Conservation (phyloP, 2,113 vertebrate species). For the Pseudonaja textilis region DNA sequence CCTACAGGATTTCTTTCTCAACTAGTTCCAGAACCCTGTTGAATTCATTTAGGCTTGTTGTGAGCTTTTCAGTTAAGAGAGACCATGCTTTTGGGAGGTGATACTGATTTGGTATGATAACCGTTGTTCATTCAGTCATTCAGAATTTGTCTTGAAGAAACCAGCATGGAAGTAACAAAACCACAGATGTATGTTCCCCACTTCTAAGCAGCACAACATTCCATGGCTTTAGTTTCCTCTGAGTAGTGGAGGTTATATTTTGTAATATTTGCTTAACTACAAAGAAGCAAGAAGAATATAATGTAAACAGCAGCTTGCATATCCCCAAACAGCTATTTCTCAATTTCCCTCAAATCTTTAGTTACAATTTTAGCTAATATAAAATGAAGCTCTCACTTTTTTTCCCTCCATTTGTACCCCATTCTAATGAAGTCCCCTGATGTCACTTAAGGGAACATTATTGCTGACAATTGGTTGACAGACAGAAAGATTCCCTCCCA, state of each 20-base stretch:
- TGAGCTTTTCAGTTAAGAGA: background rate
- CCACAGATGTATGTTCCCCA: background rate
- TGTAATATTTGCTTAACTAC: background rate
- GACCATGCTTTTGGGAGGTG: background rate
- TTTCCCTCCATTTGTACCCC: background rate
- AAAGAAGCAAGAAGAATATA: background rate
- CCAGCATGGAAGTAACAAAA: background rate
- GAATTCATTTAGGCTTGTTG: background rate
- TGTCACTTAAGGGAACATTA: background rate
- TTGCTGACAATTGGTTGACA: background rate
- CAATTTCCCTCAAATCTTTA: background rate
- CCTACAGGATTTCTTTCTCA: background rate
- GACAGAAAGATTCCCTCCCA: background rate
- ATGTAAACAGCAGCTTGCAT: background rate
- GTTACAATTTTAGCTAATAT: background rate
- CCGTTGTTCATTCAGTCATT: background rate
- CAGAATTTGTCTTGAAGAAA: background rate
- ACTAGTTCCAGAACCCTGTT: background rate
- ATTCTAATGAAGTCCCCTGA: background rate
- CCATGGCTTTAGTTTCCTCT: background rate
- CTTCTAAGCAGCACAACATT: background rate
- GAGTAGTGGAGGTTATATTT: background rate
- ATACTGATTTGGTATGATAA: background rate
- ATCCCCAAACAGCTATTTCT: background rate
- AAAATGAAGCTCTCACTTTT: background rate